Base-by-base conservation (phyloP, 2,797 vertebrate genomes). In the Urocyon cinereoargenteus region DNA sequence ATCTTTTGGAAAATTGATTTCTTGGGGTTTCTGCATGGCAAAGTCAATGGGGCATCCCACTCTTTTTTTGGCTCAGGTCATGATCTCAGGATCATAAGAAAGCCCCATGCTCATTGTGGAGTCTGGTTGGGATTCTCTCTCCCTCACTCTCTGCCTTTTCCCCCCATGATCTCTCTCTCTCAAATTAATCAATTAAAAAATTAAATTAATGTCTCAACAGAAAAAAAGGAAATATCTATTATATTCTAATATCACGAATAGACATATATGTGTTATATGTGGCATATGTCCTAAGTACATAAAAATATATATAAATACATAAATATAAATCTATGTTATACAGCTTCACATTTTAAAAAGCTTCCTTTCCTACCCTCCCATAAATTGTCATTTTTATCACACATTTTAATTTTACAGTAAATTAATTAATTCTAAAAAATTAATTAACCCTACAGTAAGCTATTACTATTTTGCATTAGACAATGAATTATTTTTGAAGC, bases 401-500 rank as follows among this genome's bases (percentile, higher is more conserved):
- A 31, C 2, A 92, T 34, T 86, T 90, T 81, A 85, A 75, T 59
- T 66, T 5, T 75, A 66, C 34, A 79, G 18, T 19, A 68, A 34
- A 68, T 68, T 34, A 34, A 68, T 68, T 68, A 68, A 68, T 18
- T 19, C 10, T 1, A 34, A 5, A 34, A 68, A 68, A 68, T 66
- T 66, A 66, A 19, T 68, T 34, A 79, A 61, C 9, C 0, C 5
- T 11, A 61, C 12, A 45, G 26, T 61, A 68, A 14, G 36, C n/a
- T 19, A 57, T 55, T 49, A 73, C 15, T 73, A 51, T n/a, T 79
- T 95, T 96, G 24, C 3, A 24, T 86, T 86, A 95, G 16, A 95
- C 11, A 75, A 59, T 72, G 28, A 61, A 61, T 90, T 82, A 82
- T 68, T 72, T 89, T 59, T 61, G 36, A 90, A 90, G 36, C 18